Evolutionary conservation across 2,797 vertebrate genomes (phyloP).

Genomic region (Lepus oiostolus): DNA sequence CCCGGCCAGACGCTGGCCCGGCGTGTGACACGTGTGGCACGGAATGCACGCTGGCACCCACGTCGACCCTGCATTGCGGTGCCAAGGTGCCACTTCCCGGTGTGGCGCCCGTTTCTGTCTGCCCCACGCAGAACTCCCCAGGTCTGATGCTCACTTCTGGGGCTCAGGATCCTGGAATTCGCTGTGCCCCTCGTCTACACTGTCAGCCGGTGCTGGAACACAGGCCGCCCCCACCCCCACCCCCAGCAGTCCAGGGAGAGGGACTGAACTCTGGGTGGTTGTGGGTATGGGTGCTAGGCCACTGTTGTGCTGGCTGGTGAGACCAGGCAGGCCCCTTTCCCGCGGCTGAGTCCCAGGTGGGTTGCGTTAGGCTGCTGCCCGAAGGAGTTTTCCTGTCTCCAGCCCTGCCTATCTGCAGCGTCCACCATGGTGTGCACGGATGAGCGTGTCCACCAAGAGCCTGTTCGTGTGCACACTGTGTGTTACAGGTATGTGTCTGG

Average conservation of each 20-base stretch:
- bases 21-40: neutral
- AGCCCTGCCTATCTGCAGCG: fast-evolving
- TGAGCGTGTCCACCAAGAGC: too few species aligned
- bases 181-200: neutral
- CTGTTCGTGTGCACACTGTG: fast-evolving
- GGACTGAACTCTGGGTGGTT: neutral
- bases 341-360: fast-evolving
- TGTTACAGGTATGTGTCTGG: neutral
- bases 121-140: neutral
- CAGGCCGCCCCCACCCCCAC: neutral
- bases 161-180: neutral
- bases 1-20: neutral
- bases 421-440: neutral
- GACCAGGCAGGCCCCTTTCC: neutral
- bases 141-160: slow-evolving; percentile 23
- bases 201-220: neutral
- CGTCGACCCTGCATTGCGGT: fast-evolving
- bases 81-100: neutral
- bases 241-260: neutral
- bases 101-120: neutral
- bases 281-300: neutral
- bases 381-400: fast-evolving
- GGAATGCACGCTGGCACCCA: neutral
- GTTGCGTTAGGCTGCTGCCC: neutral
- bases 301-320: neutral